Base-by-base conservation (phyloP, 2,113 vertebrate species). In the Petromus typicus region DNA sequence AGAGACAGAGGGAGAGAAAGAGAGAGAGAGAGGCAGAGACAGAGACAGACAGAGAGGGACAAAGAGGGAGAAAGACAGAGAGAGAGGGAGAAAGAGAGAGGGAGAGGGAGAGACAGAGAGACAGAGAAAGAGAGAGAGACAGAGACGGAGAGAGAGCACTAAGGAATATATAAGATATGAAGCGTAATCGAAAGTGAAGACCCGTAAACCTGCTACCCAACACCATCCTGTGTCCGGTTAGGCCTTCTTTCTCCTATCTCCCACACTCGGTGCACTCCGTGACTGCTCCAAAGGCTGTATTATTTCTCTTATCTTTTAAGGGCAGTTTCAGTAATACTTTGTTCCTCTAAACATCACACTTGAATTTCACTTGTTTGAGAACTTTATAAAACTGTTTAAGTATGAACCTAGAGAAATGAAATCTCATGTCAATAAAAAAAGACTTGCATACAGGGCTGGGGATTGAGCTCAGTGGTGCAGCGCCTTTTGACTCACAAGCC, bases 401-500 rank as follows among this genome's bases (percentile, higher is more conserved):
- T 40, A n/a, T 14, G 8, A 79, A 69, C 43, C 37, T 22, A 63
- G 83, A 86, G 51, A 93, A 85, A 85, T 20, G 20, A 95, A 90
- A 59, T 67, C 43, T 25, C 37, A 16, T 16, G 20, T 64, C 54
- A 32, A 8, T 4, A 14, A 5, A 14, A 5, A 10, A 51, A 51
- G 48, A 51, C 48, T 51, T 10, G 10, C 48, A 51, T 10, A 51
- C n/a, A 51, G 48, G 48, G 48, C 48, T 51, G 48, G 48, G 48
- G 48, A 7, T 51, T 51, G 5, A 51, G 48, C 48, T 51, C 48
- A 10, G 48, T 51, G 48, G 10, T 10, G n/a, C 48, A 7, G 48
- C 48, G 48, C 48, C 48, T n/a, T n/a, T n/a, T 51, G 48, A 51
- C 48, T 10, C 48, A 51, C 48, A 51, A 51, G 48, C 48, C 48